phyloP scores from a whole-genome alignment of 2,113 vertebrate genomes.

The Gallinago paraguaiae region DNA sequence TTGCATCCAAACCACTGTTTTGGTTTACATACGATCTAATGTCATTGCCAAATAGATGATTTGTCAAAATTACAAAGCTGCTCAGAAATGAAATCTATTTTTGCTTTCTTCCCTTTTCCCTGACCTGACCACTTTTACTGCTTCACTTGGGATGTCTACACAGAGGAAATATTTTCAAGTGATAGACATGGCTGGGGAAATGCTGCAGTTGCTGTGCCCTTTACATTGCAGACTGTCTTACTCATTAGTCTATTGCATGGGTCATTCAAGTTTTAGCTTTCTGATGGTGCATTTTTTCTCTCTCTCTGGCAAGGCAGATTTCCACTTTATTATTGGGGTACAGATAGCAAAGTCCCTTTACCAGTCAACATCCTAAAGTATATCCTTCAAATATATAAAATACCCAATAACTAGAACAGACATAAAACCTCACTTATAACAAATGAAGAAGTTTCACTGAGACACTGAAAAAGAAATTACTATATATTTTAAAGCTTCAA shows the following conservation, averaged over 20 bases:
- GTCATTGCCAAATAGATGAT: background rate
- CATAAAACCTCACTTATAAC: background rate
- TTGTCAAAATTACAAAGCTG: background rate
- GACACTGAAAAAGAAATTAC: background rate
- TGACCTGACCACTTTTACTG: background rate
- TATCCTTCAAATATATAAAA: background rate
- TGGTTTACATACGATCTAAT: background rate
- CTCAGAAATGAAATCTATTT: background rate
- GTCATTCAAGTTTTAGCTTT: background rate
- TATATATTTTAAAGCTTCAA: background rate
- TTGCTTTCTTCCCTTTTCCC: background rate
- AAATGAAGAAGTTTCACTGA: background rate
- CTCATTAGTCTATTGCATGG: background rate
- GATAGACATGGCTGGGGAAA: background rate
- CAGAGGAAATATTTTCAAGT: background rate
- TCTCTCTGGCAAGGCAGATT: background rate
- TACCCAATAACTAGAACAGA: background rate
- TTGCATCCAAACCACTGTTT: background rate
- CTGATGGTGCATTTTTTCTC: background rate
- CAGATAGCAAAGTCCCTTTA: background rate
- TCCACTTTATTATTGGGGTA: background rate
- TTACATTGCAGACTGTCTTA: background rate
- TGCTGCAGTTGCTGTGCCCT: background rate
- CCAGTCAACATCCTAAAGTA: background rate
- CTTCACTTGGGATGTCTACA: background rate